phyloP scores from a whole-genome alignment of 2,888 invertebrate species.

The Cyrtodaria siliqua region DNA sequence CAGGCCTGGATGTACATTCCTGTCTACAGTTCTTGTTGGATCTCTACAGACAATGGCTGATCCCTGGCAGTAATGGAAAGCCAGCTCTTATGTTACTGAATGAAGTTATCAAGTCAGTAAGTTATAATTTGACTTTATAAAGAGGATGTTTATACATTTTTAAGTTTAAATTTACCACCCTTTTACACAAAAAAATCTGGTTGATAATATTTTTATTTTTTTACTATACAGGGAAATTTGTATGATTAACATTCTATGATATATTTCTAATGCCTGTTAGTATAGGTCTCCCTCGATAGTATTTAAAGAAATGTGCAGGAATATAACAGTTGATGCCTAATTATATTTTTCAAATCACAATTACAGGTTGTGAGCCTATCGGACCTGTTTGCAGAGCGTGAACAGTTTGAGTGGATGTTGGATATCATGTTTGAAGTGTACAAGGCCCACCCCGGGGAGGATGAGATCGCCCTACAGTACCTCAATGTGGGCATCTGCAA shows the following conservation, averaged over 20 bases:
- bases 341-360: no score
- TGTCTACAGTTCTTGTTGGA: slow-evolving; percentile 97
- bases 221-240: no score
- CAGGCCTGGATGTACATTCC: slow-evolving; percentile 93
- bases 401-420: slow-evolving; percentile 93
- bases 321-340: no score
- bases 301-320: no score
- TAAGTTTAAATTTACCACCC: no score
- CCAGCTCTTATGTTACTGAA: slow-evolving; percentile 85
- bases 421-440: slow-evolving; percentile 90
- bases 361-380: slow-evolving; percentile 90
- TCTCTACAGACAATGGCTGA: slow-evolving; percentile 93
- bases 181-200: no score
- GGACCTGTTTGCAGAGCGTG: slow-evolving; percentile 90
- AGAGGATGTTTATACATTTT: no score
- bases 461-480: slow-evolving; percentile 92
- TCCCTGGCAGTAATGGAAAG: slow-evolving; percentile 86
- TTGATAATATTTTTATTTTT: no score
- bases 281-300: no score
- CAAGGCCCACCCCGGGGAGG: slow-evolving; percentile 90
- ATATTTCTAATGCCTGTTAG: no score
- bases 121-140: no score
- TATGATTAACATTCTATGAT: no score
- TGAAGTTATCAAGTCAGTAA: slow-evolving; percentile 87
- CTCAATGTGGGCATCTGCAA: slow-evolving; percentile 90